Percentiles rank a stretch among this genome's conserved stretches.
These are phyloP conservation scores for Capra hircus DNA, from an alignment of 2,113 vertebrate species.

Conservation along the genomic window DNA sequence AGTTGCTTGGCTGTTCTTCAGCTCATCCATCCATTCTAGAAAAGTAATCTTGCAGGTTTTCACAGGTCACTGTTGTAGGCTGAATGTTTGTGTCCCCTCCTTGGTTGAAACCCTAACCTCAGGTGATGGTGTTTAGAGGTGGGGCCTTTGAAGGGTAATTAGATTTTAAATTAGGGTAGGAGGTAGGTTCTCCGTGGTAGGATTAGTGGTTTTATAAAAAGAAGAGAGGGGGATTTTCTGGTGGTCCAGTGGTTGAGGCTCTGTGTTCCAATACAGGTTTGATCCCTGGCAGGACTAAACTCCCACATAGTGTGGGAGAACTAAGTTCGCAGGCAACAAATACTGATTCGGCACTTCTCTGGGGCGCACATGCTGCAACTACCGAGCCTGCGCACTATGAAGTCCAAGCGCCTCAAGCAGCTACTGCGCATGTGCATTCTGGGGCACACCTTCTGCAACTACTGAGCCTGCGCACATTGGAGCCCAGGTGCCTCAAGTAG, in stretches of 20 bases:
- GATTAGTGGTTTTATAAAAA: not conserved
- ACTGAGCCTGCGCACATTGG: not conserved
- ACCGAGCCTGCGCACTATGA: not conserved
- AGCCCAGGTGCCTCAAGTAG: too few species aligned
- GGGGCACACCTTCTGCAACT: not conserved
- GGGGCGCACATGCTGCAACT: not conserved
- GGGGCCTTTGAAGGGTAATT: not conserved
- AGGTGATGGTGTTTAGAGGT: not conserved
- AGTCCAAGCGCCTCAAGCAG: not conserved
- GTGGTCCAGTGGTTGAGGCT: not conserved
- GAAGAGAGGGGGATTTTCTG: not conserved
- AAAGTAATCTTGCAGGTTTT: not conserved
- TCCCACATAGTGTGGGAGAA: not conserved
- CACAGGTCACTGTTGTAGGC: not conserved
- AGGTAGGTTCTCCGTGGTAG: not conserved
- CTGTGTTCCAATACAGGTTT: not conserved
- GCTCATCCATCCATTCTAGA: not conserved
- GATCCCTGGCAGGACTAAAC: not conserved
- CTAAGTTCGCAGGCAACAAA: not conserved
- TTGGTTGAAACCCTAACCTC: not conserved
- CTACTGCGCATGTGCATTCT: not conserved
- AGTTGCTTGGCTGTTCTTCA: not conserved
- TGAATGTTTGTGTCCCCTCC: not conserved
- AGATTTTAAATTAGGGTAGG: not conserved
- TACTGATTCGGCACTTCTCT: not conserved